These are phyloP conservation scores for Hystrix cristata DNA, from an alignment of 2,113 vertebrate species.

Conservation along the genomic window DNA sequence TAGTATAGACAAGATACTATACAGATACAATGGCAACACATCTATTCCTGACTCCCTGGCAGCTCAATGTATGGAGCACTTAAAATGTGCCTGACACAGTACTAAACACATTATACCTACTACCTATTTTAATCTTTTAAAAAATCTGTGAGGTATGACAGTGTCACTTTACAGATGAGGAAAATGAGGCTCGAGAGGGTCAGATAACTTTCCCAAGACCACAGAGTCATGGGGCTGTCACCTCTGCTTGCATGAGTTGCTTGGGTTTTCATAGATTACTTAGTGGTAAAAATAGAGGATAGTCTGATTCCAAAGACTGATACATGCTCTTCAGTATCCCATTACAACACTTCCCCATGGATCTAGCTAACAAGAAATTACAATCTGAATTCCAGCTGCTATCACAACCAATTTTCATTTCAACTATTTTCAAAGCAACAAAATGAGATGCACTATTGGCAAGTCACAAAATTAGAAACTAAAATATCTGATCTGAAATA, in stretches of 20 bases:
- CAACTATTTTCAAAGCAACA: not conserved
- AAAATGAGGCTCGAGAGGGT: not conserved
- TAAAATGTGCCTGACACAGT: slow-evolving; percentile 15
- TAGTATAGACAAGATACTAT: not conserved
- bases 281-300: not conserved
- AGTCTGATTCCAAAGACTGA: slow-evolving; percentile 15
- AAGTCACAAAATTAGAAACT: slow-evolving; percentile 25
- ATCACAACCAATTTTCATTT: slow-evolving; percentile 38
- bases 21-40: not conserved
- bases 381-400: slow-evolving; percentile 3
- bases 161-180: slow-evolving; percentile 1
- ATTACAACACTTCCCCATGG: not conserved
- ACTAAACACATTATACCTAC: slow-evolving; percentile 8
- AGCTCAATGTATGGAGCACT: slow-evolving; percentile 1
- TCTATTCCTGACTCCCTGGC: not conserved
- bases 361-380: not conserved
- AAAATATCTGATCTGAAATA: slow-evolving; percentile 5
- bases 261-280: not conserved
- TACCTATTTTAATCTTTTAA: slow-evolving; percentile 50
- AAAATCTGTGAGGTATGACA: not conserved
- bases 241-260: not conserved
- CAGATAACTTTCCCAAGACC: not conserved
- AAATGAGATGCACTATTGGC: slow-evolving; percentile 31
- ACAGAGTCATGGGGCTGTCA: not conserved
- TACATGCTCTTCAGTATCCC: not conserved